These are phyloP conservation scores for Petromus typicus DNA, from an alignment of 2,113 vertebrate species.

Conservation along the genomic window DNA sequence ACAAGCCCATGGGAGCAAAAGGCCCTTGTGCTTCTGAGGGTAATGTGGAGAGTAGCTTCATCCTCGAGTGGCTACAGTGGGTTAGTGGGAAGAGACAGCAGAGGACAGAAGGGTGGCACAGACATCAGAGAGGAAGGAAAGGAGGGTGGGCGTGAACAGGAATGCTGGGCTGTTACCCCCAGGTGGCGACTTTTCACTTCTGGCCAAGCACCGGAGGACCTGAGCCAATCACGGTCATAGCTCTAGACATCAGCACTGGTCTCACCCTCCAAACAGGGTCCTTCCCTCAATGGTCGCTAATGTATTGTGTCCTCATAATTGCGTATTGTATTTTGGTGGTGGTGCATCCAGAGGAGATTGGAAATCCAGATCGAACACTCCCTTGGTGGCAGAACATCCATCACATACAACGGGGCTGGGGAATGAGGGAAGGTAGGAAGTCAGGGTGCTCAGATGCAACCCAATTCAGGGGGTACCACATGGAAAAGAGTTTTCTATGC, in stretches of 20 bases:
- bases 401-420: conserved; percentile 9
- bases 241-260: not conserved
- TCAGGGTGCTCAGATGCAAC: not conserved
- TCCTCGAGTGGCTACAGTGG: not conserved
- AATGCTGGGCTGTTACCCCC: accelerated
- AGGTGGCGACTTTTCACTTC: not conserved
- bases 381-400: conserved; percentile 52
- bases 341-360: conserved; percentile 70
- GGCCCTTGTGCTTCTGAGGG: not conserved
- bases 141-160: not conserved
- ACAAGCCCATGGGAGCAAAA: not conserved
- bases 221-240: not conserved
- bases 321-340: conserved; percentile 72
- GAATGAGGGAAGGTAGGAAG: not conserved
- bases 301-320: conserved; percentile 58
- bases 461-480: not conserved
- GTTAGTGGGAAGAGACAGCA: not conserved
- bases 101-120: not conserved
- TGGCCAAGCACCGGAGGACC: not conserved
- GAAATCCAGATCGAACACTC: conserved; percentile 62
- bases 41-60: not conserved
- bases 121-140: not conserved
- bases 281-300: conserved; percentile 45
- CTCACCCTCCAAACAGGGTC: not conserved
- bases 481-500: not conserved